These are phyloP conservation scores for Trichomalopsis sarcophagae DNA, from an alignment of 1,140 invertebrate species.

Conservation along the genomic window DNA sequence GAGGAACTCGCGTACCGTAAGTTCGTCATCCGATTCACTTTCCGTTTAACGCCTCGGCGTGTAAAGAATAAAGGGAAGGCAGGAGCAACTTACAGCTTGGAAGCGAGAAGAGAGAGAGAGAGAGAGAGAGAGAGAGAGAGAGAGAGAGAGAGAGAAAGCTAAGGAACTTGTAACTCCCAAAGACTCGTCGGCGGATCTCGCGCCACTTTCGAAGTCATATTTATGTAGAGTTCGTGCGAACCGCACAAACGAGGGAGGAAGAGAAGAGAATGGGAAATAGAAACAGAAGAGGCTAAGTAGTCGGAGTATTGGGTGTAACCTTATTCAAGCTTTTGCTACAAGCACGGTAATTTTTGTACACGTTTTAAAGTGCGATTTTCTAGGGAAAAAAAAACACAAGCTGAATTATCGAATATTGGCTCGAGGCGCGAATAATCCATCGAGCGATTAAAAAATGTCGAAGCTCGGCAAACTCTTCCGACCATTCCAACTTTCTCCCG, in stretches of 20 bases:
- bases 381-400: background rate
- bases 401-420: no score
- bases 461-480: background rate
- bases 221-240: slow-evolving; percentile 57
- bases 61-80: background rate
- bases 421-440: background rate
- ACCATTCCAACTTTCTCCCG: slow-evolving; percentile 2
- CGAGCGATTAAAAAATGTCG: background rate
- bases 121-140: background rate
- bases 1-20: slow-evolving; percentile 35
- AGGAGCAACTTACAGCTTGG: slow-evolving; percentile 23
- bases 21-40: slow-evolving; percentile 51
- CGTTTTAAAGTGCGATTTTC: background rate
- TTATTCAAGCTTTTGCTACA: background rate
- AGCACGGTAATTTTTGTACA: no score
- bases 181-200: slow-evolving; percentile 33
- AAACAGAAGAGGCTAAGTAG: slow-evolving; percentile 30
- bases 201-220: slow-evolving; percentile 61
- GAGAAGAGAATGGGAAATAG: slow-evolving; percentile 15
- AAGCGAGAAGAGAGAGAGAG: slow-evolving; percentile 56
- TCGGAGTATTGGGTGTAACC: background rate
- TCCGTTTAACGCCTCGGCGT: slow-evolving; percentile 45
- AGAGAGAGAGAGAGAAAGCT: background rate
- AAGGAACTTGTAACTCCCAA: slow-evolving; percentile 60
- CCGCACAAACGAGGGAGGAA: slow-evolving; percentile 33